Evolutionary conservation across 53 echinoderm and acorn worm genomes (phyloP).

Genomic region (Astropecten irregularis): DNA sequence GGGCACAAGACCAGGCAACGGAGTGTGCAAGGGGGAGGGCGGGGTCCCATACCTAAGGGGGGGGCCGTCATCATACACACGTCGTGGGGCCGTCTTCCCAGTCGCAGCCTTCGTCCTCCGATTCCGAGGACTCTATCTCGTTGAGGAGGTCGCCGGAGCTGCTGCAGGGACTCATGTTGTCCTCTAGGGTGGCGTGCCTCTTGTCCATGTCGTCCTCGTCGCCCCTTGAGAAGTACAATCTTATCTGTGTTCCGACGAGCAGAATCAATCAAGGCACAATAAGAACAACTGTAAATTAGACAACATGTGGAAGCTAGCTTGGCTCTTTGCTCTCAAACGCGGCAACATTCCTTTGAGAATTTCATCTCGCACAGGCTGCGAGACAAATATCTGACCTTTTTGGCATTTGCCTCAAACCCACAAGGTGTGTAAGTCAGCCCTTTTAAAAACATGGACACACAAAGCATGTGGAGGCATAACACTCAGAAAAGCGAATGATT

Average conservation of each 20-base stretch:
- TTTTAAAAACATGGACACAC: too few relatives aligned
- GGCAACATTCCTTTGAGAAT: too few relatives aligned
- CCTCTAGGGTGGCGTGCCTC: constrained; percentile 22
- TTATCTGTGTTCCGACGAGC: too few relatives aligned
- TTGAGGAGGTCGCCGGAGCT: constrained; percentile 87
- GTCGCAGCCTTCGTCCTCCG: constrained; percentile 61
- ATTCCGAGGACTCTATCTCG: constrained; percentile 45
- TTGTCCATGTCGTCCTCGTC: constrained; percentile 19
- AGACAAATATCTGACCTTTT: too few relatives aligned
- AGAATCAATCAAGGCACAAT: not conserved
- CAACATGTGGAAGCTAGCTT: too few relatives aligned
- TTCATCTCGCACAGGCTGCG: too few relatives aligned
- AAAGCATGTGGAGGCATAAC: too few relatives aligned
- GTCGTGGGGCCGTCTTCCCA: constrained; percentile 53
- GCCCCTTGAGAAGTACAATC: constrained; percentile 42
- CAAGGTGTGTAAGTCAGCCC: too few relatives aligned
- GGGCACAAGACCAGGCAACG: not conserved
- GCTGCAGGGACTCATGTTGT: constrained; percentile 70
- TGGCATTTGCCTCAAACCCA: too few relatives aligned
- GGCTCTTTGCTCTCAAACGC: too few relatives aligned
- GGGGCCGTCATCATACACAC: constrained; percentile 61
- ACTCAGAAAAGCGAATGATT: too few relatives aligned
- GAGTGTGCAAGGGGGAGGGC: not conserved
- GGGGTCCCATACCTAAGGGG: not conserved
- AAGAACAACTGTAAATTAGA: too few relatives aligned